These are phyloP conservation scores for Lasiurus cinereus DNA, from an alignment of 2,113 vertebrate species.

Conservation along the genomic window DNA sequence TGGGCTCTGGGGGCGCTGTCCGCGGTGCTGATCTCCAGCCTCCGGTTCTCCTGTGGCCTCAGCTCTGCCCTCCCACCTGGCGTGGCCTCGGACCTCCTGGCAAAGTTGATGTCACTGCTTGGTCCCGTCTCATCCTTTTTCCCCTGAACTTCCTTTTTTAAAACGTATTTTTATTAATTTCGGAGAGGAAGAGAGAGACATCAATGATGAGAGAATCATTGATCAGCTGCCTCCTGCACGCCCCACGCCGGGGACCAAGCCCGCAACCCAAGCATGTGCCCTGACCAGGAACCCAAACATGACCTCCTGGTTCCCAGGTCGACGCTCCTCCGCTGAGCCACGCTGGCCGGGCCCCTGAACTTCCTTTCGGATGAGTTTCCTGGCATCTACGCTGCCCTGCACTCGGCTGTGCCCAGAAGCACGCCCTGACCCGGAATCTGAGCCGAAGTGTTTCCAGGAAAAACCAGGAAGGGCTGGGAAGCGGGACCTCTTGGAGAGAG, in stretches of 20 bases:
- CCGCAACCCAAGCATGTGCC: too few relatives aligned
- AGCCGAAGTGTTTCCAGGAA: not conserved
- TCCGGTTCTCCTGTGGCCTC: accelerated
- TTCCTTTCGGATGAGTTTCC: not conserved
- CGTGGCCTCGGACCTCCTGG: accelerated
- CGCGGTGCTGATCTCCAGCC: not conserved
- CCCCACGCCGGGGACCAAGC: too few relatives aligned
- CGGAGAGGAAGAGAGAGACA: too few relatives aligned
- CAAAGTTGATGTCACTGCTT: not conserved
- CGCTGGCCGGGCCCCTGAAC: not conserved
- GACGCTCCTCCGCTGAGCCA: too few relatives aligned
- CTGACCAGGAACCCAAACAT: too few relatives aligned
- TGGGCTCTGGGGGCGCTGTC: not conserved
- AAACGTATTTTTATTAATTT: too few relatives aligned
- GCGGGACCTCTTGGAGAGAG: not conserved
- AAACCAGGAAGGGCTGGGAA: not conserved
- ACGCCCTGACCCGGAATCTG: not conserved
- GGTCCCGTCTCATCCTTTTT: accelerated
- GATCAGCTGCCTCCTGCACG: too few relatives aligned
- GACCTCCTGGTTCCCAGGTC: too few relatives aligned
- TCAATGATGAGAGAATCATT: too few relatives aligned
- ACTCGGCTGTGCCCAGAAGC: not conserved
- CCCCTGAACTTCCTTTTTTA: not conserved
- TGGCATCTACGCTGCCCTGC: not conserved
- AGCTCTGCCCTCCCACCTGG: not conserved